Evolutionary conservation across 2,888 invertebrate species (phyloP).

Genomic region (Chrysolina haemoptera): DNA sequence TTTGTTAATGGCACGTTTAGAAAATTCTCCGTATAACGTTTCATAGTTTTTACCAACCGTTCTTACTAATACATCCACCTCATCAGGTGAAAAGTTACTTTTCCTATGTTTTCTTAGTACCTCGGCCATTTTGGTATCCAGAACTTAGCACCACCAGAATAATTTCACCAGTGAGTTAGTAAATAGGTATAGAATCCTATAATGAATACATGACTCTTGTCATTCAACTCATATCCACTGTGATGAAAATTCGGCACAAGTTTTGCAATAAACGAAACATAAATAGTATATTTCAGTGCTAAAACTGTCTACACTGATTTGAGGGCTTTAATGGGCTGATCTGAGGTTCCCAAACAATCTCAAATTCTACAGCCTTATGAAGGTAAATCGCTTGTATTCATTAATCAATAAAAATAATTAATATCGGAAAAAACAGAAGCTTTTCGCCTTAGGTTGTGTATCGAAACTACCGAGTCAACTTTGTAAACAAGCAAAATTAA

Average conservation of each 20-base stretch:
- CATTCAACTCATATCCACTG: conserved; percentile 2
- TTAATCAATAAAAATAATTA: conserved; percentile 40
- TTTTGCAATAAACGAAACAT: conserved; percentile 1
- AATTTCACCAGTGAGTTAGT: neutral
- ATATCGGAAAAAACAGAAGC: conserved; percentile 1
- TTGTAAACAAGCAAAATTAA: conserved; percentile 28
- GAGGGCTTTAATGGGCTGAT: conserved; percentile 33
- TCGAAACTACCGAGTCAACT: neutral
- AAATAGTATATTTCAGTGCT: conserved; percentile 24
- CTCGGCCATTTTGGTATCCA: conserved; percentile 56
- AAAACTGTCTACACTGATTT: conserved; percentile 25
- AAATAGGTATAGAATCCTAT: conserved; percentile 14
- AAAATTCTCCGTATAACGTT: conserved; percentile 57
- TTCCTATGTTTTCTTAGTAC: conserved; percentile 56
- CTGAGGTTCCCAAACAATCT: conserved; percentile 51
- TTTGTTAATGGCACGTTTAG: conserved; percentile 57
- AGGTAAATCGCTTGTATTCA: conserved; percentile 29
- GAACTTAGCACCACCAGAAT: conserved; percentile 47
- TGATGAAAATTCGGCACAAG: neutral
- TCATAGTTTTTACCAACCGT: conserved; percentile 57
- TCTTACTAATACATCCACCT: conserved; percentile 58
- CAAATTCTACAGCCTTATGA: neutral
- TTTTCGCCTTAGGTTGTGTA: neutral
- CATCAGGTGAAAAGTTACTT: conserved; percentile 62
- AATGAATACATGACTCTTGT: neutral